Conservation (phyloP, 2,797 vertebrate genomes). For the Vireo griseus region DNA sequence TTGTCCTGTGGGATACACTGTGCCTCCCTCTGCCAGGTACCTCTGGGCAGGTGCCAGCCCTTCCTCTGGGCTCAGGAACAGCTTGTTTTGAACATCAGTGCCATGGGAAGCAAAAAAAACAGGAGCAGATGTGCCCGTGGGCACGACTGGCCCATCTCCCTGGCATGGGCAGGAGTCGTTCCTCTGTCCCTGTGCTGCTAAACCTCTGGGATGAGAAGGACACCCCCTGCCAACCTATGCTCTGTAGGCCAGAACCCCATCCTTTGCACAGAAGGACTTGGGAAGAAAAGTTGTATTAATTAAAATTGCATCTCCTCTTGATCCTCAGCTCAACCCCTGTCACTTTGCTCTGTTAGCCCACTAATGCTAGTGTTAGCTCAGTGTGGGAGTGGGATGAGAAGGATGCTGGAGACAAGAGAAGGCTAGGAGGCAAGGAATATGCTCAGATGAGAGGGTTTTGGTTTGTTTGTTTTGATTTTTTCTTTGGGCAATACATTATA, state of each 20-base stretch:
- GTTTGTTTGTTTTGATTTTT: not conserved
- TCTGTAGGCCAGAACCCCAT: not conserved
- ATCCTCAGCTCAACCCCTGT: not conserved
- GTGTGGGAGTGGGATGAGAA: not conserved
- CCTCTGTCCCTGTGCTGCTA: not conserved
- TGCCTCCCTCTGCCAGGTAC: not conserved
- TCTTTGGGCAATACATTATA: not conserved
- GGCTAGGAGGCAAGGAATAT: not conserved
- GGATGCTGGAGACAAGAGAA: not conserved
- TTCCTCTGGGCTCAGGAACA: not conserved
- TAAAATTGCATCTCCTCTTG: not conserved
- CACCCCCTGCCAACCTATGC: fast-evolving
- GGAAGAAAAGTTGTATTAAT: not conserved
- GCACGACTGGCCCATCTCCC: not conserved
- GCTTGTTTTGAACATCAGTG: not conserved
- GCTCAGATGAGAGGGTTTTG: not conserved
- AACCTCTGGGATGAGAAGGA: fast-evolving
- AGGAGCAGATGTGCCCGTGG: not conserved
- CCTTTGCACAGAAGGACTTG: not conserved
- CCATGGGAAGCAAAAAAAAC: not conserved
- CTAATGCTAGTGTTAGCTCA: not conserved
- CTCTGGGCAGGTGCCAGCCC: not conserved
- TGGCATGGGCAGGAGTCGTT: fast-evolving
- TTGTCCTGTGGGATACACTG: fast-evolving
- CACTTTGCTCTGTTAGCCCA: not conserved